Conservation (phyloP, 2,113 vertebrate genomes). For the Rhagologus leucostigma region DNA sequence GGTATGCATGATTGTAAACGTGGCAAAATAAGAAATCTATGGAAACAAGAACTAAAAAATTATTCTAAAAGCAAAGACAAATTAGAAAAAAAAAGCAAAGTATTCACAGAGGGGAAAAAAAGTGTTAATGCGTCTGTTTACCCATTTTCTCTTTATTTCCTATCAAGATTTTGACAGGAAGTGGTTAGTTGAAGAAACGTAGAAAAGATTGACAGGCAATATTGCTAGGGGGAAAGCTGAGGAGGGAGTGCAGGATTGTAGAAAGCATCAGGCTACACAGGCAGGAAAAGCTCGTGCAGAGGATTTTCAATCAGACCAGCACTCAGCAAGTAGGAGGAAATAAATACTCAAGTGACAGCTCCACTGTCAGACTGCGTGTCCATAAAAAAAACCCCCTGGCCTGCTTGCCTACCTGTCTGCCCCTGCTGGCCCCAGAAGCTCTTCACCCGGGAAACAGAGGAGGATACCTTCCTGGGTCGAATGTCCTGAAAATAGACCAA, state of each 20-base stretch:
- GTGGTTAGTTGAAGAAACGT: background rate
- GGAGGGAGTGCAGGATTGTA: background rate
- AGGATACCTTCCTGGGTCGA: rapidly evolving
- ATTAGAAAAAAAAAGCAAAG: background rate
- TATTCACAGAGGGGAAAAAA: background rate
- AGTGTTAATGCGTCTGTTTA: background rate
- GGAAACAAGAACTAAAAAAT: background rate
- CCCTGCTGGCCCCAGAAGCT: background rate
- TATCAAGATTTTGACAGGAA: background rate
- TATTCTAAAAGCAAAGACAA: background rate
- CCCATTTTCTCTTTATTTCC: background rate
- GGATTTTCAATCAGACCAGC: rapidly evolving
- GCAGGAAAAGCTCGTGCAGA: background rate
- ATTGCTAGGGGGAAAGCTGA: background rate
- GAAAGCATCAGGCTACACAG: background rate
- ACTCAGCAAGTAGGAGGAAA: background rate
- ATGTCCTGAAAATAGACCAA: background rate
- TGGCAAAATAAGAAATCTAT: background rate
- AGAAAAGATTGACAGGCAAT: background rate
- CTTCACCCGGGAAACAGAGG: background rate
- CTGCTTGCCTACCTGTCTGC: background rate
- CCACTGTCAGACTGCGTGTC: background rate
- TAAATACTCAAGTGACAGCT: background rate
- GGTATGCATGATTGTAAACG: background rate
- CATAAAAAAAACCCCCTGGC: background rate